Conservation (phyloP, 35 echinoderm and acorn worm species). For the Nesometra sesokonis region DNA sequence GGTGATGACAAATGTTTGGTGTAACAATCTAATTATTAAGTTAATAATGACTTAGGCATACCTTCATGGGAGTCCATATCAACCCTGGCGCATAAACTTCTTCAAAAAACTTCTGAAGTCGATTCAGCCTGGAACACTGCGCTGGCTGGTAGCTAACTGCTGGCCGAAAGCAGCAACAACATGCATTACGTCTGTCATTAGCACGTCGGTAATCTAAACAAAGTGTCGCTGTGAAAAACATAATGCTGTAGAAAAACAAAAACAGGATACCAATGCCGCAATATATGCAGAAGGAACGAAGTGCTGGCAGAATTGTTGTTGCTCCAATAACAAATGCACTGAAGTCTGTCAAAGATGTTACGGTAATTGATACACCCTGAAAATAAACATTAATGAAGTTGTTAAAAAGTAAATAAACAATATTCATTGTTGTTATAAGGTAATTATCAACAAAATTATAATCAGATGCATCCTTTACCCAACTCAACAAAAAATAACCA, state of each 20-base stretch:
- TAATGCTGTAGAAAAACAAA: constrained; percentile 14
- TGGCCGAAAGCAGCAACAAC: constrained; percentile 8
- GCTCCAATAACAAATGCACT: constrained; percentile 5
- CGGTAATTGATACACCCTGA: constrained; percentile 19
- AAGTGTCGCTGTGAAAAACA: background rate
- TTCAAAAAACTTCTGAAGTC: background rate
- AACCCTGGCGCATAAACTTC: background rate
- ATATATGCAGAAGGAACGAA: constrained; percentile 14
- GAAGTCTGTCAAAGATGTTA: constrained; percentile 20
- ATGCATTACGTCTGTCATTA: background rate
- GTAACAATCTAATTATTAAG: too few relatives aligned
- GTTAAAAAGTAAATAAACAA: too few relatives aligned
- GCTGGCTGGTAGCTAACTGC: background rate
- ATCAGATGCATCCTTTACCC: too few relatives aligned
- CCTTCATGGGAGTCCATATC: background rate
- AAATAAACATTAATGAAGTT: background rate
- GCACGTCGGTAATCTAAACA: background rate
- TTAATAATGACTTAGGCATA: too few relatives aligned
- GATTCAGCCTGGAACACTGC: background rate
- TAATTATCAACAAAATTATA: too few relatives aligned
- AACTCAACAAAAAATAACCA: too few relatives aligned
- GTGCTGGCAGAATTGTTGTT: constrained; percentile 8
- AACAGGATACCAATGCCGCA: constrained; percentile 17
- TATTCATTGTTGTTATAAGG: too few relatives aligned
- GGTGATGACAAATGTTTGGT: too few relatives aligned